Evolutionary conservation across 2,888 invertebrate species (phyloP).

Genomic region (Apodemia duryi): DNA sequence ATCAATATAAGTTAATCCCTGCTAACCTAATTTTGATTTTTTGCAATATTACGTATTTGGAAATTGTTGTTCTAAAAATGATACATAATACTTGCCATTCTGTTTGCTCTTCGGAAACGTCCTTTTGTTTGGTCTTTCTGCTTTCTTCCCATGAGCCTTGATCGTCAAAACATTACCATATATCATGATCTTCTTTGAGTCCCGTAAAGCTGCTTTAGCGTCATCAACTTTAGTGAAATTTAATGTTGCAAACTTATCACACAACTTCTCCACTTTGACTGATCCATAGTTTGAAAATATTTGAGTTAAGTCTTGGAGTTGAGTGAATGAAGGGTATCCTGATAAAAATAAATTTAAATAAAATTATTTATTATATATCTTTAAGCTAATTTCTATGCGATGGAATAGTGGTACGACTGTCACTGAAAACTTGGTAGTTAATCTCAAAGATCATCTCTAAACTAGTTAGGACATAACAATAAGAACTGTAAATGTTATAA

Average conservation of each 20-base stretch:
- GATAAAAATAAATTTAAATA: slow-evolving; percentile 20
- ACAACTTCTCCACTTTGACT: slow-evolving; percentile 41
- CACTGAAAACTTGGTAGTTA: background rate
- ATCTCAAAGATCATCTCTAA: background rate
- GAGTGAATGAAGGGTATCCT: slow-evolving; percentile 57
- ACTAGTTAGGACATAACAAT: too few species aligned
- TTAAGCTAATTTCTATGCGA: too few species aligned
- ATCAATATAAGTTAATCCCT: too few species aligned
- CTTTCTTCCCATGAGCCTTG: slow-evolving; percentile 31
- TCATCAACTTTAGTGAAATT: slow-evolving; percentile 35
- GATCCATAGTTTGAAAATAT: slow-evolving; percentile 45
- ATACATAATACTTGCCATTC: background rate
- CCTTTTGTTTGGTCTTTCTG: slow-evolving; percentile 31
- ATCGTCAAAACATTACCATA: slow-evolving; percentile 52
- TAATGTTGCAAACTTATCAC: slow-evolving; percentile 37
- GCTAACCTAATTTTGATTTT: too few species aligned
- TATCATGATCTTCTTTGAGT: slow-evolving; percentile 39
- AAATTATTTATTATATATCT: too few species aligned
- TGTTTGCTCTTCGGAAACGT: slow-evolving; percentile 34
- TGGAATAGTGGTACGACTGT: background rate
- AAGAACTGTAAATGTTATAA: too few species aligned
- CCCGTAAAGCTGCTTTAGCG: slow-evolving; percentile 38
- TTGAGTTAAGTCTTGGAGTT: slow-evolving; percentile 45
- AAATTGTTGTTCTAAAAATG: too few species aligned
- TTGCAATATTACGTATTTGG: too few species aligned